Evolutionary conservation across 2,113 vertebrate genomes (phyloP).

Genomic region (Procavia capensis): DNA sequence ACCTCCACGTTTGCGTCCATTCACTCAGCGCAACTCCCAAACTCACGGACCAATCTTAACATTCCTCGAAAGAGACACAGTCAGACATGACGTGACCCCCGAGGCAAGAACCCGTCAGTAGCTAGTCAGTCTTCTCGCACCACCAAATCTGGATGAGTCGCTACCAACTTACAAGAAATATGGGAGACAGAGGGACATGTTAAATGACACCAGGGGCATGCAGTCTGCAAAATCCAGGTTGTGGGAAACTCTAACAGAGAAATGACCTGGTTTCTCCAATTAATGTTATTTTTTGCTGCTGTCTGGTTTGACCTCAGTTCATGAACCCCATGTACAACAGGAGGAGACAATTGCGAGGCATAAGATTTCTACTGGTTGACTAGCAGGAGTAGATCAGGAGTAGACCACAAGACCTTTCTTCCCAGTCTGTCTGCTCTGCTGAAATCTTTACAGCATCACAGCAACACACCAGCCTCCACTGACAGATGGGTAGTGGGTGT

Average conservation of each 20-base stretch:
- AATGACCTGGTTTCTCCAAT: background rate
- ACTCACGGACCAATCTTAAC: too few species aligned
- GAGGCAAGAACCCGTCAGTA: background rate
- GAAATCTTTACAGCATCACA: too few species aligned
- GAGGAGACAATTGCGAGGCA: background rate
- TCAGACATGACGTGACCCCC: background rate
- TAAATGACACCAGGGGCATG: background rate
- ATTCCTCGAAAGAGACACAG: background rate
- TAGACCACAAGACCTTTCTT: too few species aligned
- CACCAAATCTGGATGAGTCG: background rate
- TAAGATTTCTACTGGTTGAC: background rate
- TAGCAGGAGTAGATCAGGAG: too few species aligned
- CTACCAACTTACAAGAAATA: background rate
- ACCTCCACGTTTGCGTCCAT: background rate
- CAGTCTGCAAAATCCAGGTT: background rate
- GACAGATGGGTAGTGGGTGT: too few species aligned
- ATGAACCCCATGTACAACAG: background rate
- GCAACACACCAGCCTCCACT: background rate
- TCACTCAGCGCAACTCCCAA: background rate
- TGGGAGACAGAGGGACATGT: background rate
- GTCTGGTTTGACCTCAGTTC: background rate
- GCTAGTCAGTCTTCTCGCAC: accelerated
- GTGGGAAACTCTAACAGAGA: background rate
- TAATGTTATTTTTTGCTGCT: background rate
- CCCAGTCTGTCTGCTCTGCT: background rate